Percentiles rank a stretch among this genome's conserved stretches.
Conservation (phyloP, 2,888 invertebrate species). For the Cremastinae sp. region DNA sequence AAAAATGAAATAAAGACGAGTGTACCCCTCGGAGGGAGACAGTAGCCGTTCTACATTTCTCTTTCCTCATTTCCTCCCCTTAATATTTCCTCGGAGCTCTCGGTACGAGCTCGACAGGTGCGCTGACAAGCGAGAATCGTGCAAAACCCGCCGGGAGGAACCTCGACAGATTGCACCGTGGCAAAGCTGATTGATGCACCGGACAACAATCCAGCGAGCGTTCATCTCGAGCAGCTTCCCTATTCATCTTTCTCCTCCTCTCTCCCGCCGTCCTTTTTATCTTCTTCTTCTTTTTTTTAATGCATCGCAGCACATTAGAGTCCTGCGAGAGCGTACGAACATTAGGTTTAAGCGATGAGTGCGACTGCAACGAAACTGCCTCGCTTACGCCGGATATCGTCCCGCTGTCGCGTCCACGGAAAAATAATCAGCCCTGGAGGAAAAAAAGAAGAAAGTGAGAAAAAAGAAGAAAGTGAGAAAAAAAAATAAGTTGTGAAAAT, state of each 20-base stretch:
- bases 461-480: background rate
- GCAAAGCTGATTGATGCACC: constrained; percentile 75
- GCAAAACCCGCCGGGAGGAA: constrained; percentile 69
- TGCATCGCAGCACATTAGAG: constrained; percentile 70
- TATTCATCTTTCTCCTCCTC: constrained; percentile 74
- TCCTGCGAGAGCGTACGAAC: constrained; percentile 32
- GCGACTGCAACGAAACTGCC: constrained; percentile 17
- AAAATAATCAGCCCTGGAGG: constrained; percentile 17
- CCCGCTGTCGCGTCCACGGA: constrained; percentile 13
- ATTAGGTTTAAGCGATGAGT: constrained; percentile 54
- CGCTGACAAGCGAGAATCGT: constrained; percentile 78
- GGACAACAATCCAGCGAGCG: constrained; percentile 61
- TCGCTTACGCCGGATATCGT: constrained; percentile 53
- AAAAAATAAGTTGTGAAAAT: background rate
- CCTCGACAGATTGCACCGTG: constrained; percentile 76
- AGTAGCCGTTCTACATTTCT: constrained; percentile 71
- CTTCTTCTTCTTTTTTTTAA: constrained; percentile 50
- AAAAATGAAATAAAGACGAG: constrained; percentile 38
- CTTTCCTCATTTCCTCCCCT: constrained; percentile 41
- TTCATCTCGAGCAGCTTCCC: constrained; percentile 65
- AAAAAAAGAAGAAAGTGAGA: background rate
- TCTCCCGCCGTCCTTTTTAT: background rate
- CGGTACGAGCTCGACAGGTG: constrained; percentile 71
- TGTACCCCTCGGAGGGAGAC: constrained; percentile 20
- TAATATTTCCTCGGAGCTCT: constrained; percentile 52